Evolutionary conservation across 1,140 invertebrate species (phyloP).

Genomic region (Plutomurus gul): DNA sequence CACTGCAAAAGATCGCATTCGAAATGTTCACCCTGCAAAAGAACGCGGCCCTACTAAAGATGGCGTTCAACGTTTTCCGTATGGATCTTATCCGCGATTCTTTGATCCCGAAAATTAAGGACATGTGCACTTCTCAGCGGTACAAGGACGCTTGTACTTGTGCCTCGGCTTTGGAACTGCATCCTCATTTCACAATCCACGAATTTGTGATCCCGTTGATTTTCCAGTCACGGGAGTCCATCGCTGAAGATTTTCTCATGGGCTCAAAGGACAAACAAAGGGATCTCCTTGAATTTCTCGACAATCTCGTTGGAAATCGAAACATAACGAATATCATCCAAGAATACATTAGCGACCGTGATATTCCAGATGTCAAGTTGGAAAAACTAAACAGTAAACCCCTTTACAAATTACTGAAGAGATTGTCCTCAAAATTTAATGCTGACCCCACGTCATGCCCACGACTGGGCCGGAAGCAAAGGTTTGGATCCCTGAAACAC

Average conservation of each 20-base stretch:
- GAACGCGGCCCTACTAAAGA: conserved; percentile 61
- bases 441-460: conserved; percentile 66
- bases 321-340: neutral
- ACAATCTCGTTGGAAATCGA: conserved; percentile 55
- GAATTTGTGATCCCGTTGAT: conserved; percentile 72
- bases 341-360: conserved; percentile 59
- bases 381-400: conserved; percentile 65
- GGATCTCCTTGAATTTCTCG: conserved; percentile 66
- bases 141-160: conserved; percentile 70
- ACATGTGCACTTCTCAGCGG: conserved; percentile 62
- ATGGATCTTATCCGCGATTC: conserved; percentile 61
- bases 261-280: conserved; percentile 65
- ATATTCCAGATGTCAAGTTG: conserved; percentile 66
- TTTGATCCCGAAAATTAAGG: conserved; percentile 62
- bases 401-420: conserved; percentile 66
- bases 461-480: conserved; percentile 67
- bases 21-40: conserved; percentile 64
- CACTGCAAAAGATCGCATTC: conserved; percentile 67
- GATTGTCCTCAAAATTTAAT: conserved; percentile 67
- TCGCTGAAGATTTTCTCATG: conserved; percentile 70
- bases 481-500: conserved; percentile 68
- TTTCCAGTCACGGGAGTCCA: conserved; percentile 71
- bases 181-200: conserved; percentile 67
- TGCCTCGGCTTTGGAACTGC: conserved; percentile 66
- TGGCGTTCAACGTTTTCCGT: conserved; percentile 63